Percentiles rank a stretch among this genome's conserved stretches.
Conservation (phyloP, 2,888 invertebrate genomes). For the Limnephilus marmoratus region DNA sequence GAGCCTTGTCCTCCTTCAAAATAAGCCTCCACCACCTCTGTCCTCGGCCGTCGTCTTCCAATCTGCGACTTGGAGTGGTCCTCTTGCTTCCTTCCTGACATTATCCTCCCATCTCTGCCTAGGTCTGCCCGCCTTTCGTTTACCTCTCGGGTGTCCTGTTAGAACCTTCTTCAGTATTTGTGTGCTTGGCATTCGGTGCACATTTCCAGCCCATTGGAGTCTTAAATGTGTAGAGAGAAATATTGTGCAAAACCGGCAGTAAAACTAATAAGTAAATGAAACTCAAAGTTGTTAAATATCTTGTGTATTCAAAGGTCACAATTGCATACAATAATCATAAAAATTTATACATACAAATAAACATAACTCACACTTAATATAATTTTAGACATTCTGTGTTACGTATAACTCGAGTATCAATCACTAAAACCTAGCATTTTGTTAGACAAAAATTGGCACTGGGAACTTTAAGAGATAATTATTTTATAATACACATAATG, state of each 20-base stretch:
- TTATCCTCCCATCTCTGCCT: too few relatives aligned
- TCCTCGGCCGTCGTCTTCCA: too few relatives aligned
- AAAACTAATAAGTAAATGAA: background rate
- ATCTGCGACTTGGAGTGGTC: too few relatives aligned
- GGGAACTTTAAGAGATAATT: slow-evolving; percentile 48
- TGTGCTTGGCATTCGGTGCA: too few relatives aligned
- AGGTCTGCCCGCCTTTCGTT: too few relatives aligned
- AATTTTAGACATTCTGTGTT: slow-evolving; percentile 36
- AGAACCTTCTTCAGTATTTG: too few relatives aligned
- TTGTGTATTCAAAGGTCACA: slow-evolving; percentile 23
- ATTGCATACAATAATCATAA: slow-evolving; percentile 23
- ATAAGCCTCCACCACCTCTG: too few relatives aligned
- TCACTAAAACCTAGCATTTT: slow-evolving; percentile 30
- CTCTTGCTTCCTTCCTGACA: too few relatives aligned
- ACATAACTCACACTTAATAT: slow-evolving; percentile 33
- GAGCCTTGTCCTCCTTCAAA: too few relatives aligned
- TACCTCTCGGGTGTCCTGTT: too few relatives aligned
- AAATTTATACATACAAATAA: slow-evolving; percentile 37
- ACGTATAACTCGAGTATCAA: slow-evolving; percentile 20
- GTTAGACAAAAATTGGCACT: slow-evolving; percentile 53
- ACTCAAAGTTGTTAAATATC: background rate
- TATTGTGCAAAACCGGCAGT: background rate
- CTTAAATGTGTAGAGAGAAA: too few relatives aligned
- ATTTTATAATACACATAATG: slow-evolving; percentile 51
- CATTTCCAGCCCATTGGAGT: too few relatives aligned